Base-by-base conservation (phyloP, 2,888 invertebrate genomes). In the Lithophane ornitopus region DNA sequence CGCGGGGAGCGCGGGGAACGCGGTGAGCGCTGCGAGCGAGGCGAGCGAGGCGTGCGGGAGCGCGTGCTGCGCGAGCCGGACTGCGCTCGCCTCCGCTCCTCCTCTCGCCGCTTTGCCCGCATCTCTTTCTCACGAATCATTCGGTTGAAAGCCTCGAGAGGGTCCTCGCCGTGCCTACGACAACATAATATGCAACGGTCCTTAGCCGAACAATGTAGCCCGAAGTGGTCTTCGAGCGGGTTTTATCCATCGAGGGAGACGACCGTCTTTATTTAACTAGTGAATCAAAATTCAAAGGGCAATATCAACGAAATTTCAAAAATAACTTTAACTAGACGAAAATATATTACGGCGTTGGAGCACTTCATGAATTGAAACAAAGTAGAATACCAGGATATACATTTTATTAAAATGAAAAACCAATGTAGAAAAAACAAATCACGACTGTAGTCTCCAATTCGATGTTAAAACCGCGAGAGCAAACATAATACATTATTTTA, bases 61-160 rank as follows among this genome's bases (percentile, higher is more conserved):
- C 91, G 92, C 76, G 92, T 88, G 74, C 91, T 89, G 70, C 95
- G 93, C 67, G 96, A 94, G 26, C 97, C 97, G 93, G 92, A 91
- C 78, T 92, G 90, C 90, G 92, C 91, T 89, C 97, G 93, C 79
- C 98, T 97, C 72, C 98, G 97, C 89, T 97, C 97, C 77, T 97
- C 96, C 87, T 97, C 97, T 74, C 97, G 97, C 72, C 97, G 96
- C 87, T 97, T 96, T 83, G 98, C 97, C 63, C 97, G 96, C 94
- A 98, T 98, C 93, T 98, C 98, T 93, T 98, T 98, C 93, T 98
- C 98, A 84, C 98, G 97, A 90, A 99, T 97, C 97, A 98, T 98
- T 85, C 98, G 97, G 93, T 98, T 98, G 93, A 99, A 99, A 71
- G 98, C 98, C 93, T 98, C 98, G 88, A 98, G 94, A 7, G 98